phyloP scores from a whole-genome alignment of 1,140 invertebrate genomes.

The Propsilocerus akamusi region DNA sequence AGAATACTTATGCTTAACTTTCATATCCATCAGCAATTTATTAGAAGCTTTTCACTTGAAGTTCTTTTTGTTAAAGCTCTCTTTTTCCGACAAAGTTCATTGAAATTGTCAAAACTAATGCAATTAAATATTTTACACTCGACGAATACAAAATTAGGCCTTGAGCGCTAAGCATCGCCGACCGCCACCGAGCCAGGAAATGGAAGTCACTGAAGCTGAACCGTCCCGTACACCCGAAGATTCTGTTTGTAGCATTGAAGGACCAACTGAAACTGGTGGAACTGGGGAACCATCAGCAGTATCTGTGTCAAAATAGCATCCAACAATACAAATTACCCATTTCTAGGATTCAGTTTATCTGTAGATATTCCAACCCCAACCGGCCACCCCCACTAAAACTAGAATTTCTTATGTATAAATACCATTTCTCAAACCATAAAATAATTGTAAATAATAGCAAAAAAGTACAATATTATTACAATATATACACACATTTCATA shows the following conservation, averaged over 20 bases:
- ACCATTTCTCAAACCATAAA: too few relatives aligned
- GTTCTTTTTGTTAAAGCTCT: neutral
- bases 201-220: constrained; percentile 42
- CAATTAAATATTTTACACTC: too few relatives aligned
- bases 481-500: too few relatives aligned
- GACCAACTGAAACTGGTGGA: constrained; percentile 28
- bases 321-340: neutral
- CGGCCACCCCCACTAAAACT: too few relatives aligned
- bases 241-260: constrained; percentile 55
- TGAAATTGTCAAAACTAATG: too few relatives aligned
- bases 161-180: constrained; percentile 37
- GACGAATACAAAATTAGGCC: too few relatives aligned
- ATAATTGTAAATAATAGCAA: too few relatives aligned
- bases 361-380: too few relatives aligned
- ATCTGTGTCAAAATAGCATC: constrained; percentile 10
- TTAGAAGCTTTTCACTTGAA: neutral
- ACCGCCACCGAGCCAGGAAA: constrained; percentile 26
- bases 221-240: constrained; percentile 43
- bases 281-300: constrained; percentile 23
- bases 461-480: too few relatives aligned
- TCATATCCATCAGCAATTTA: too few relatives aligned
- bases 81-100: neutral
- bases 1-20: neutral
- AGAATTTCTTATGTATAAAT: too few relatives aligned
- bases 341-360: neutral